These are phyloP conservation scores for Tursiops truncatus DNA, from an alignment of 2,113 vertebrate species.

Conservation along the genomic window DNA sequence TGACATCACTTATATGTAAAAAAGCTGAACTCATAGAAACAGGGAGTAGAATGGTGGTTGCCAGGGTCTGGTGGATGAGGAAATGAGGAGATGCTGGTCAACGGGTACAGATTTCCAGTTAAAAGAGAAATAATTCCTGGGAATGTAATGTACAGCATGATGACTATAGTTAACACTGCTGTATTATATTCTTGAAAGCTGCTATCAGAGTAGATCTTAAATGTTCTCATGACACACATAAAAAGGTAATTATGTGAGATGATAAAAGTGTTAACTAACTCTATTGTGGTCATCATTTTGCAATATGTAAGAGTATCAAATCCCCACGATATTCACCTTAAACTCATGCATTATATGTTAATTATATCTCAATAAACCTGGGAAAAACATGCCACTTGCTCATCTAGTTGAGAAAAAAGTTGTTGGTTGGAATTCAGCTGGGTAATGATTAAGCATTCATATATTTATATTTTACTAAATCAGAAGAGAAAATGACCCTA, in stretches of 20 bases:
- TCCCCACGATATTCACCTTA: not conserved
- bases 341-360: not conserved
- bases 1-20: not conserved
- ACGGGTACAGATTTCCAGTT: not conserved
- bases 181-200: not conserved
- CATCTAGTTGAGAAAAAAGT: not conserved
- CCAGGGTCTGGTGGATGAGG: not conserved
- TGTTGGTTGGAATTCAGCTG: constrained; percentile 10
- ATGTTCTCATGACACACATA: not conserved
- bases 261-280: not conserved
- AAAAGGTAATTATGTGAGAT: not conserved
- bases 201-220: not conserved
- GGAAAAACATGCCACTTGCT: not conserved
- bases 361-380: not conserved
- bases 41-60: not conserved
- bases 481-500: not conserved
- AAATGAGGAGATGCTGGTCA: not conserved
- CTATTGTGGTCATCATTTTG: not conserved
- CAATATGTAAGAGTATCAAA: not conserved
- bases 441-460: not conserved
- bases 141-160: not conserved
- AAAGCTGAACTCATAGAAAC: not conserved
- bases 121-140: not conserved
- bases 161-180: not conserved
- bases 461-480: constrained; percentile 35